Conservation (phyloP, 2,113 vertebrate genomes). For the Hucho hucho region DNA sequence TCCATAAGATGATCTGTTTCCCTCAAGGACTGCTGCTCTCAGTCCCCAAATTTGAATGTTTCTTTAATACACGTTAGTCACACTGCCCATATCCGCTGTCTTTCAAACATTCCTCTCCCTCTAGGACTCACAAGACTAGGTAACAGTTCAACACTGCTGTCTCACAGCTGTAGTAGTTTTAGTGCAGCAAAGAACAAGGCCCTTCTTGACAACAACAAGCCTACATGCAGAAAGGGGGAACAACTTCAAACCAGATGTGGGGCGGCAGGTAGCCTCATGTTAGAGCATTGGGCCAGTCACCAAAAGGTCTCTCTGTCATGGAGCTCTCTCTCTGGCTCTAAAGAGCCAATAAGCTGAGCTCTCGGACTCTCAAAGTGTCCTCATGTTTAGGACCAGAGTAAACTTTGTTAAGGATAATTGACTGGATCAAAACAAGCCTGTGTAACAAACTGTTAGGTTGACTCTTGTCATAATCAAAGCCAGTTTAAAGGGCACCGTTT, state of each 20-base stretch:
- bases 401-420: conserved; percentile 12
- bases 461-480: background rate
- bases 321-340: background rate
- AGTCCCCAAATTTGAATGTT: background rate
- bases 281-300: too few species aligned
- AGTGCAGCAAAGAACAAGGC: background rate
- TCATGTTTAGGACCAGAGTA: conserved; percentile 16
- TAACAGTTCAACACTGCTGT: conserved; percentile 11
- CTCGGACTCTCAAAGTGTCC: background rate
- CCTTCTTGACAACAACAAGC: conserved; percentile 1
- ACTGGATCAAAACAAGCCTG: conserved; percentile 12
- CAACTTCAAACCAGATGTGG: conserved; percentile 29
- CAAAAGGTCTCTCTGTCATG: too few species aligned
- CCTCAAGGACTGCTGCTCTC: too few species aligned
- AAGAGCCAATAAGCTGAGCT: background rate
- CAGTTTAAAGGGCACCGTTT: background rate
- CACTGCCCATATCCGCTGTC: background rate
- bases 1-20: too few species aligned
- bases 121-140: background rate
- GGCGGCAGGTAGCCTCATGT: too few species aligned
- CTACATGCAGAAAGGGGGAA: background rate
- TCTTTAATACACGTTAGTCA: background rate
- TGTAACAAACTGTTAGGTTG: background rate
- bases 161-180: conserved; percentile 7
- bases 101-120: conserved; percentile 20